Conservation (phyloP, 2,797 vertebrate species). For the Myoxocephalus aenaeus region DNA sequence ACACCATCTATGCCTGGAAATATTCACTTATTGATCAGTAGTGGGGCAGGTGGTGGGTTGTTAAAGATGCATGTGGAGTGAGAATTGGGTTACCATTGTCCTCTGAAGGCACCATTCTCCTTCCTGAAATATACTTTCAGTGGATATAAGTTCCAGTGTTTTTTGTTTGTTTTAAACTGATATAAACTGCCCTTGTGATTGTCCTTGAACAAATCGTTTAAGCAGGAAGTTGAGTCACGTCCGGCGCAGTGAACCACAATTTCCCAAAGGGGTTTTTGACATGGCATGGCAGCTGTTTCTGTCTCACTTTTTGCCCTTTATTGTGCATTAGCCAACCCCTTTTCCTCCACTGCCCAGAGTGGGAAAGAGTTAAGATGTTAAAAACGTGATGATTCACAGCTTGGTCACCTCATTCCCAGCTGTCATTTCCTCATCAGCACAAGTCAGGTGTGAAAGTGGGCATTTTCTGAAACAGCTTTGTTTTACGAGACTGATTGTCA, state of each 20-base stretch:
- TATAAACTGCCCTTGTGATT: slow-evolving; percentile 4
- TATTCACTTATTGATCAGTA: slow-evolving; percentile 70
- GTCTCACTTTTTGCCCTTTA: slow-evolving; percentile 56
- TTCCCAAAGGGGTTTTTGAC: slow-evolving; percentile 54
- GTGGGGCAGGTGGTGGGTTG: slow-evolving; percentile 70
- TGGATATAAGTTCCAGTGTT: background rate
- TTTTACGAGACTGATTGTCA: slow-evolving; percentile 34
- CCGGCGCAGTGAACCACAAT: slow-evolving; percentile 48
- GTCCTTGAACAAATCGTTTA: slow-evolving; percentile 14
- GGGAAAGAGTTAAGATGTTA: slow-evolving; percentile 43
- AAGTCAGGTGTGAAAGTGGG: slow-evolving; percentile 57
- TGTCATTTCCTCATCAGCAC: slow-evolving; percentile 65
- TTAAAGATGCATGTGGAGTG: slow-evolving; percentile 70
- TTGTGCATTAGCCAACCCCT: slow-evolving; percentile 20
- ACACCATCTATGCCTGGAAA: slow-evolving; percentile 61
- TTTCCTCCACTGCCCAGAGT: slow-evolving; percentile 2
- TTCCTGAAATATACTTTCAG: background rate
- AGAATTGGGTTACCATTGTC: slow-evolving; percentile 51
- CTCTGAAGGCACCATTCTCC: slow-evolving; percentile 10
- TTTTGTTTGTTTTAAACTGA: background rate
- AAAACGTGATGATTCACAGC: slow-evolving; percentile 69
- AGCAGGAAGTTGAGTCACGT: slow-evolving; percentile 66
- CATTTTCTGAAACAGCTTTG: slow-evolving; percentile 8
- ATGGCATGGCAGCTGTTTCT: slow-evolving; percentile 75
- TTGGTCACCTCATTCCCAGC: slow-evolving; percentile 76